A percentile compares a stretch with the other conserved stretches of the same genome.
Conservation (phyloP, 2,113 vertebrate genomes). For the Catharus fuscescens region DNA sequence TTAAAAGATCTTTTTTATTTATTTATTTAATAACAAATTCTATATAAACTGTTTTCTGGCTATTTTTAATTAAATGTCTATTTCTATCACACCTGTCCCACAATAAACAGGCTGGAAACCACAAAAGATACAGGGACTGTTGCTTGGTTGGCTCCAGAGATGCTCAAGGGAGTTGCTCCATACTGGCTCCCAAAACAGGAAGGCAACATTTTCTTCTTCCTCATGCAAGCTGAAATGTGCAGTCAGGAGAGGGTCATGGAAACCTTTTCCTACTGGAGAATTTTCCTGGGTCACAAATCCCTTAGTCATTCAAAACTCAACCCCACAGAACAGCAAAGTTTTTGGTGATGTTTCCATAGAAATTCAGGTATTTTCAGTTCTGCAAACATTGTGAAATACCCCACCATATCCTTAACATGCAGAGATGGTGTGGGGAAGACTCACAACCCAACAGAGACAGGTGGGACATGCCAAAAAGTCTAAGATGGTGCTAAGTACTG, state of each 20-base stretch:
- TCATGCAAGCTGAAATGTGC: not conserved
- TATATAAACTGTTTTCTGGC: not conserved
- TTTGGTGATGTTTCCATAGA: not conserved
- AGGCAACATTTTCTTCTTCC: not conserved
- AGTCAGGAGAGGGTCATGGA: not conserved
- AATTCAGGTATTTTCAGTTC: not conserved
- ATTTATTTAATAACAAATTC: not conserved
- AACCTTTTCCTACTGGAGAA: not conserved
- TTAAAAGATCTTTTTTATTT: not conserved
- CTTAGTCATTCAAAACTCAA: accelerated
- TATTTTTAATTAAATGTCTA: not conserved
- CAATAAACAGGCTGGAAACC: not conserved
- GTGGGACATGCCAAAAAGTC: not conserved
- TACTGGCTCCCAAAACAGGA: not conserved
- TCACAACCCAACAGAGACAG: not conserved
- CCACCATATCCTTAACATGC: not conserved
- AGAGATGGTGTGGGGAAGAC: not conserved
- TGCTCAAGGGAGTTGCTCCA: not conserved
- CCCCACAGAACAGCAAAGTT: not conserved
- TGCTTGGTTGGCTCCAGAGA: not conserved
- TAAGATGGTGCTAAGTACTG: not conserved
- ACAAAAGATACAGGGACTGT: not conserved
- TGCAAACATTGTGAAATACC: not conserved
- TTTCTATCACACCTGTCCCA: not conserved
- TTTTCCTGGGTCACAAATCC: not conserved